Conservation (phyloP, 2,113 vertebrate species). For the Tupaia tana region DNA sequence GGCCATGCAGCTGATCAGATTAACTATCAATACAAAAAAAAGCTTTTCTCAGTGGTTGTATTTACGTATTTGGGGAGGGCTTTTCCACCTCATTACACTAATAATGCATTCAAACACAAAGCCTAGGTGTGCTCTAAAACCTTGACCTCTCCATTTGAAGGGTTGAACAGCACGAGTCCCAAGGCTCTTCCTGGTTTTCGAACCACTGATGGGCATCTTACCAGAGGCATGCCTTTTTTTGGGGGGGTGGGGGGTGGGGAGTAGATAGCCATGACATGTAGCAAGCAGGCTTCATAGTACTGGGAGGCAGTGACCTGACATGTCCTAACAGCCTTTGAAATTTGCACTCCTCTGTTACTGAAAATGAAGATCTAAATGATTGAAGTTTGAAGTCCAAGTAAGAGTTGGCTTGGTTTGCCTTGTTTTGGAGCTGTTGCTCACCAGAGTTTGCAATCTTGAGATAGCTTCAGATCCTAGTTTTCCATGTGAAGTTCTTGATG, state of each 20-base stretch:
- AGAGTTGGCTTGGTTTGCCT: not conserved
- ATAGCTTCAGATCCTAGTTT: not conserved
- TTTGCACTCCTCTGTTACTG: not conserved
- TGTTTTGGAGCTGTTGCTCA: not conserved
- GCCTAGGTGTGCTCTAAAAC: not conserved
- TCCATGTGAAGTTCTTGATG: not conserved
- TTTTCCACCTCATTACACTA: not conserved
- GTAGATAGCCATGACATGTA: not conserved
- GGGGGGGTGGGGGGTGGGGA: no score
- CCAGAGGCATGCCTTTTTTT: not conserved
- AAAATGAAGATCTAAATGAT: not conserved
- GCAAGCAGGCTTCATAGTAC: not conserved
- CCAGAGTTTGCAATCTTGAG: not conserved
- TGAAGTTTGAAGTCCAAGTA: not conserved
- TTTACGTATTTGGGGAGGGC: not conserved
- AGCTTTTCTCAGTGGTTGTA: conserved; percentile 30
- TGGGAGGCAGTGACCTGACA: not conserved
- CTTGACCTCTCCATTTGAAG: accelerated
- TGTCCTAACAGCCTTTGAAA: not conserved
- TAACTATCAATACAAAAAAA: not conserved
- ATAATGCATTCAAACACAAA: not conserved
- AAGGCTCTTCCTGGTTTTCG: accelerated
- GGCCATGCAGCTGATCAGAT: conserved; percentile 18
- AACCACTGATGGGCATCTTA: not conserved
- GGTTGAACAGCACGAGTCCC: not conserved